Base-by-base conservation (phyloP, 2,113 vertebrate genomes). In the Alouatta palliata region DNA sequence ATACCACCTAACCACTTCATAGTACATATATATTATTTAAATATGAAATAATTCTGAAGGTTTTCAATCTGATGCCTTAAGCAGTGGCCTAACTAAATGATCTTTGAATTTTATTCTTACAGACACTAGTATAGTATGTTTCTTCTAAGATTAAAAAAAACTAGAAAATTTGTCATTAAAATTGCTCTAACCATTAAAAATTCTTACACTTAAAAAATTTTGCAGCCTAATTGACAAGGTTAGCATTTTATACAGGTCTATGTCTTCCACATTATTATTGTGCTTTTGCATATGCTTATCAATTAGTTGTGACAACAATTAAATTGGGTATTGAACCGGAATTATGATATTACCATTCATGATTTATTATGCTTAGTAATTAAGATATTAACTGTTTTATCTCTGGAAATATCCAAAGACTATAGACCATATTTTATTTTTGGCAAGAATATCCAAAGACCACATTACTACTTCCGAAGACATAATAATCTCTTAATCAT, bases 151-250 rank as follows among this genome's bases (percentile, higher is more conserved):
- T 10, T 37, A 40, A 61, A 86, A 58, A 73, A 54, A 90, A 19
- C 45, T 84, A 87, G 32, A 84, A 64, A 87, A 66, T 47, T 43
- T 95, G 82, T 56, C 40, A 93, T 84, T 58, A 91, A 96, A 93
- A 77, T 91, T 96, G 21, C 27, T 47, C 21, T 54, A 89, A 83
- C 71, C 13, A 91, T 80, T 84, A 91, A 93, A 95, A 80, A 83
- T 54, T 86, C 61, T 58, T 73, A 64, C 13, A 64, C 12, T 92
- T 94, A 70, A 97, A 82, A 54, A 40, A 45, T 56, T 91, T 61
- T 71, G 56, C 32, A 95, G 43, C 4, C 37, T 92, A 52, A 89
- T 40, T 81, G 71, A 92, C 11, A 85, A 75, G 23, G 25, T 37
- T 92, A 47, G 27, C 25, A 90, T 96, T 90, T 92, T 75, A 90